phyloP scores from a whole-genome alignment of 2,797 vertebrate species.

The Oreortyx pictus region DNA sequence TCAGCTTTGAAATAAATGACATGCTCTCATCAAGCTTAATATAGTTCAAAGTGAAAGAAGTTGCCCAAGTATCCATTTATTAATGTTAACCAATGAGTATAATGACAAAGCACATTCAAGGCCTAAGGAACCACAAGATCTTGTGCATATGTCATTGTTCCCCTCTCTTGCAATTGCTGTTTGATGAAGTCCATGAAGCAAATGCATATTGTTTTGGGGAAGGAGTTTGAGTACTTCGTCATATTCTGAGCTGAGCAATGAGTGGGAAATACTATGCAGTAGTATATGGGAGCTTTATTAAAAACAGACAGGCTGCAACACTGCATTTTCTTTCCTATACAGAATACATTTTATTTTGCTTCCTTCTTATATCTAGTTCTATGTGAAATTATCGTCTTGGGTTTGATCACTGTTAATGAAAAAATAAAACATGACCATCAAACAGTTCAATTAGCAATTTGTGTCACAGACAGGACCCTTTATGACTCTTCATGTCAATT shows the following conservation, averaged over 20 bases:
- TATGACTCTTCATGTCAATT: not conserved
- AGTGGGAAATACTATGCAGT: not conserved
- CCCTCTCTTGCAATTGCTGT: not conserved
- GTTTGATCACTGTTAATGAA: not conserved
- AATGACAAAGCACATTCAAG: not conserved
- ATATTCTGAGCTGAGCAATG: not conserved
- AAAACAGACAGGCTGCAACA: not conserved
- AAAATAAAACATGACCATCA: not conserved
- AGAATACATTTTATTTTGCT: not conserved
- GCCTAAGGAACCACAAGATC: not conserved
- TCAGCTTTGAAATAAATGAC: not conserved
- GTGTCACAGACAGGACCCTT: not conserved
- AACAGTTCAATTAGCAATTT: not conserved
- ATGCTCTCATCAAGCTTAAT: not conserved
- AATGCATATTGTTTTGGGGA: not conserved
- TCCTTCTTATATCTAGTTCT: not conserved
- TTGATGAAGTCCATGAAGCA: not conserved
- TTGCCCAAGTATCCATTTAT: not conserved
- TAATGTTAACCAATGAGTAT: not conserved
- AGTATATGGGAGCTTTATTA: not conserved
- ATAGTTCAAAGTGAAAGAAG: not conserved
- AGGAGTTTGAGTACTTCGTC: not conserved
- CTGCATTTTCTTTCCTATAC: not conserved
- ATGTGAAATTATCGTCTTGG: not conserved
- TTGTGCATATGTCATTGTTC: not conserved